Conservation (phyloP, 2,113 vertebrate genomes). For the Nycticebus coucang region DNA sequence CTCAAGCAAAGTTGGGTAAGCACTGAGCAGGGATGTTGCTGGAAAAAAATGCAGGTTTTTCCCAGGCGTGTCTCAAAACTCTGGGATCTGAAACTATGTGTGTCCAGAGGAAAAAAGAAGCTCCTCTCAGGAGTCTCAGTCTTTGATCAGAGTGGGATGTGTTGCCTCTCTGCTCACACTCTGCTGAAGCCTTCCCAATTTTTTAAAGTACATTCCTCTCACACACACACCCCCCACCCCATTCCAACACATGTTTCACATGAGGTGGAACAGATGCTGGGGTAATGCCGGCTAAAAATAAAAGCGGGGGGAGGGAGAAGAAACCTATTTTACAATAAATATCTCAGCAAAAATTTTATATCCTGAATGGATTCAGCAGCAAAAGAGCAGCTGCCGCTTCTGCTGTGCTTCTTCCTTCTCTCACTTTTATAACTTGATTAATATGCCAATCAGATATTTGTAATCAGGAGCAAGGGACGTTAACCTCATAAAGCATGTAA, state of each 20-base stretch:
- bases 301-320: constrained; percentile 58
- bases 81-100: not conserved
- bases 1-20: not conserved
- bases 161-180: constrained; percentile 19
- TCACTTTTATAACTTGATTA: constrained; percentile 81
- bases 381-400: constrained; percentile 85
- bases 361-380: constrained; percentile 80
- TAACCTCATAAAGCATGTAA: constrained; percentile 81
- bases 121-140: not conserved
- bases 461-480: constrained; percentile 83
- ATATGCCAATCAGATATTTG: constrained; percentile 85
- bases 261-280: constrained; percentile 74
- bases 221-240: not conserved
- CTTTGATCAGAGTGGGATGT: not conserved
- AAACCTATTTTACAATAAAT: constrained; percentile 82
- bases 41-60: not conserved
- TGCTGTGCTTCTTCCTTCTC: constrained; percentile 66
- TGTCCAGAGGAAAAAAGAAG: not conserved
- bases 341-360: constrained; percentile 84
- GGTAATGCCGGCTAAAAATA: constrained; percentile 77
- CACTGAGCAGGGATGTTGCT: not conserved
- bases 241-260: constrained; percentile 71
- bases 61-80: constrained; percentile 31
- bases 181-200: constrained; percentile 44
- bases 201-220: constrained; percentile 44